Evolutionary conservation across 2,797 vertebrate genomes (phyloP), one percentile per base, ranked within the genome.

Genomic region (Crocidura indochinensis): DNA sequence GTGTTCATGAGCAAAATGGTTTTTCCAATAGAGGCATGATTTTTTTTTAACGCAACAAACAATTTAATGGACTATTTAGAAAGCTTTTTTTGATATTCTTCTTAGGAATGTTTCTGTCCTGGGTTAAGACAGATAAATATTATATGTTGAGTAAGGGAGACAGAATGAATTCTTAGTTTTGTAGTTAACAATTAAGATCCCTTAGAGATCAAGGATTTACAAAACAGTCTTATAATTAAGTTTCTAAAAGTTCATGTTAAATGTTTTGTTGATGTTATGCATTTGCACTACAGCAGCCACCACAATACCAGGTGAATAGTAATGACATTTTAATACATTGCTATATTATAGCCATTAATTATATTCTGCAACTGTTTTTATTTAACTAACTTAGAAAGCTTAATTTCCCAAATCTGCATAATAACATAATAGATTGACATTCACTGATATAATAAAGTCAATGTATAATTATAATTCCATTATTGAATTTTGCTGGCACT

Each of bases 261-360:
- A 77, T 62, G 2, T 49, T 14, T 92, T 93, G 24, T 92, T 92
- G 38, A 38, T 38, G 38, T 92, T 94, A 81, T 73, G 12, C 67
- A 75, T 95, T 96, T 94, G 29, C n/a, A 74, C 53, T 94, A 20
- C 51, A 86, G 75, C 47, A 93, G 69, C 51, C 53, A 87, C 53
- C 64, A 62, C 2, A 94, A 82, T 93, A 49, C 77, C 38, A 96
- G 90, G 95, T 96, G 83, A 96, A 96, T 97, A 93, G 95, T 97
- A 97, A 97, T 97, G 94, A 96, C 97, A 73, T 97, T 97, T 97
- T 97, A 95, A 96, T 97, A 95, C 75, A 94, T 96, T 98, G 91
- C 95, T 97, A 15, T 97, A 98, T 97, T 97, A 97, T 88, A 95
- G 94, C 91, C 56, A 72, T 46, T 89, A 95, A 96, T 96, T 96